Evolutionary conservation across 2,797 vertebrate genomes (phyloP).

Genomic region (Enteromius thamalakanensis): DNA sequence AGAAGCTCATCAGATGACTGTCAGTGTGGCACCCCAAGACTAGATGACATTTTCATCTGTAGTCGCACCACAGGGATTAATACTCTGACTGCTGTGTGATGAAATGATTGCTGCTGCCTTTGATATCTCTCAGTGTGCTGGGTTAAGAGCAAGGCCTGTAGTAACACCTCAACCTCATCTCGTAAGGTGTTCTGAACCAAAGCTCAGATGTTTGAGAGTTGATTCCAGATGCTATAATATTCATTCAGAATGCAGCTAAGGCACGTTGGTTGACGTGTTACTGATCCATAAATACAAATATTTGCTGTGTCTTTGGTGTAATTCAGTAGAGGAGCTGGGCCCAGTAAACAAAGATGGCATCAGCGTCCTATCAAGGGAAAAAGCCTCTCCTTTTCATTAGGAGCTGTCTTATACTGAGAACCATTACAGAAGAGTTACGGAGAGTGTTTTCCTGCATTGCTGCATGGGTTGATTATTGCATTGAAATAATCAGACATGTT

Average conservation of each 20-base stretch:
- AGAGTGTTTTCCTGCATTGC: not conserved
- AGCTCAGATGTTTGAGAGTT: not conserved
- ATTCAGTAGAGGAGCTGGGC: not conserved
- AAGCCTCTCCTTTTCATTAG: not conserved
- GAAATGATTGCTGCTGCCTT: slow-evolving; percentile 11
- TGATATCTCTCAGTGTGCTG: slow-evolving; percentile 25
- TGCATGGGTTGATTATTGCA: not conserved
- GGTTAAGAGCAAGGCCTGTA: not conserved
- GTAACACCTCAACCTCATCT: slow-evolving; percentile 19
- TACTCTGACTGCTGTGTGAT: not conserved
- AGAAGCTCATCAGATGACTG: not conserved
- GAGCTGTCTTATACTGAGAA: not conserved
- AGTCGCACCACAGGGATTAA: slow-evolving; percentile 16
- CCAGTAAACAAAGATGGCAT: slow-evolving; percentile 3
- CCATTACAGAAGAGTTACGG: not conserved
- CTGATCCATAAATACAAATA: not conserved
- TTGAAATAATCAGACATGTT: not conserved
- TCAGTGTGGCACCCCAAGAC: not conserved
- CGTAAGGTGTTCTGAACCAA: not conserved
- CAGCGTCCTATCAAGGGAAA: not conserved
- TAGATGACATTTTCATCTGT: slow-evolving; percentile 35
- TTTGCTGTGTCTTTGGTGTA: not conserved
- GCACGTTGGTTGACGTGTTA: not conserved
- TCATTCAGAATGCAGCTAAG: not conserved
- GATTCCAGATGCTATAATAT: not conserved